Base-by-base conservation (phyloP, 2,113 vertebrate species). In the Dipodomys merriami region DNA sequence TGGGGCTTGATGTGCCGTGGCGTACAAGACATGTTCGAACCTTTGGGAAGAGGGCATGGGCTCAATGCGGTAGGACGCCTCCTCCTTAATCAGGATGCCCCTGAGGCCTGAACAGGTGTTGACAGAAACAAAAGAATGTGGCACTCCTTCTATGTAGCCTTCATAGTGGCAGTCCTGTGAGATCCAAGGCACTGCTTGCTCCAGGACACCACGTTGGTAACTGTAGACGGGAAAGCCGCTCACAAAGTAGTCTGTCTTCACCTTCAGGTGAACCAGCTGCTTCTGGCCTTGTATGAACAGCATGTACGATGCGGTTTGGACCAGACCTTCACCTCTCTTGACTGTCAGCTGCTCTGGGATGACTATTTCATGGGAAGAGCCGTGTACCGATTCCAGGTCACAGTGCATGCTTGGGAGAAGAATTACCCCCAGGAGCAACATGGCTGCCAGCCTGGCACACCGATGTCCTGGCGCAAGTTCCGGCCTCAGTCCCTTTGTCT, bases 81-180 rank as follows among this genome's bases (percentile, higher is more conserved):
- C 94, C 72, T 94, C 95, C n/a, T 95, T 84, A 11, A 95, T 90
- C 82, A 98, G 95, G 78, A 97, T 30, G 0, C 97, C 97, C 73
- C 97, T 96, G 92, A 98, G 97, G 62, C 97, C 98, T 1, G 96
- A 88, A 53, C 96, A 97, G 88, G 90, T 80, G 46, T 67, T 95
- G 93, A 97, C 69, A 23, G 96, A 97, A 12, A 95, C 96, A 0
- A 53, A 53, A 0, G 97, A 97, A 8, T 80, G 90, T 0, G 6
- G 89, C 83, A 74, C 82, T 30, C 95, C 97, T 71, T 97, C 96
- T 11, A 97, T 77, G 13, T 97, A 95, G 82, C 97, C 97, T 0
- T 95, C 96, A 3, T 96, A 96, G 89, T 96, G 96, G 86, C 97
- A 97, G 74, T 86, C 90, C 4, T 29, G 93, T 1, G 93, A 81